Percentiles rank a stretch among this genome's conserved stretches.
phyloP scores from a whole-genome alignment of 1,140 invertebrate species.

The Paramacrobiotus metropolitanus region DNA sequence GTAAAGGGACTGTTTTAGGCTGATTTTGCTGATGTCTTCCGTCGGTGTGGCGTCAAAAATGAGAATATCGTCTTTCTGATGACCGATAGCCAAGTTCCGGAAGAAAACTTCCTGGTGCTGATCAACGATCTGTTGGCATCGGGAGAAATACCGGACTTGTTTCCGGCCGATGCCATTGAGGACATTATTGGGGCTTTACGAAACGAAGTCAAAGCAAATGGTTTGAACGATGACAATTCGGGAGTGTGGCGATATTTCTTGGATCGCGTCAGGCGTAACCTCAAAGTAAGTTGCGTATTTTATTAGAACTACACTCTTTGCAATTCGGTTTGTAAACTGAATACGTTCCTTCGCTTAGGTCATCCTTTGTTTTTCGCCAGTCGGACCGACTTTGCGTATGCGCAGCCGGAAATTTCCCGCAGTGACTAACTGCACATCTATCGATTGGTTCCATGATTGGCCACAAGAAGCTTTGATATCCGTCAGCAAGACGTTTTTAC shows the following conservation, averaged over 20 bases:
- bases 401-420: slow-evolving; percentile 82
- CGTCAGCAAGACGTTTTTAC: slow-evolving; percentile 64
- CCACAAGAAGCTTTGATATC: slow-evolving; percentile 80
- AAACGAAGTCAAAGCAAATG: slow-evolving; percentile 61
- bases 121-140: slow-evolving; percentile 86
- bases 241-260: slow-evolving; percentile 96
- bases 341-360: too few relatives aligned
- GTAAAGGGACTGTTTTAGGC: slow-evolving; percentile 33
- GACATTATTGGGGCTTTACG: slow-evolving; percentile 68
- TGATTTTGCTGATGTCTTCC: slow-evolving; percentile 58
- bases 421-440: slow-evolving; percentile 73
- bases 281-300: slow-evolving; percentile 39
- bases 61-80: slow-evolving; percentile 80
- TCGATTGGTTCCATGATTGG: slow-evolving; percentile 95
- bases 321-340: too few relatives aligned
- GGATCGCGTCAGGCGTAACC: slow-evolving; percentile 61
- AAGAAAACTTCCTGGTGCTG: slow-evolving; percentile 76
- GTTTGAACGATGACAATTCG: slow-evolving; percentile 59
- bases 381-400: slow-evolving; percentile 66
- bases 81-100: slow-evolving; percentile 84
- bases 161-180: slow-evolving; percentile 83
- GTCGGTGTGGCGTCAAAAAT: slow-evolving; percentile 77
- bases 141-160: slow-evolving; percentile 80
- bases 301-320: too few relatives aligned
- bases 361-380: slow-evolving; percentile 82